These are phyloP conservation scores for Crambe crambe DNA, from an alignment of 37 sponge, comb jelly and placozoan genomes.

Conservation along the genomic window DNA sequence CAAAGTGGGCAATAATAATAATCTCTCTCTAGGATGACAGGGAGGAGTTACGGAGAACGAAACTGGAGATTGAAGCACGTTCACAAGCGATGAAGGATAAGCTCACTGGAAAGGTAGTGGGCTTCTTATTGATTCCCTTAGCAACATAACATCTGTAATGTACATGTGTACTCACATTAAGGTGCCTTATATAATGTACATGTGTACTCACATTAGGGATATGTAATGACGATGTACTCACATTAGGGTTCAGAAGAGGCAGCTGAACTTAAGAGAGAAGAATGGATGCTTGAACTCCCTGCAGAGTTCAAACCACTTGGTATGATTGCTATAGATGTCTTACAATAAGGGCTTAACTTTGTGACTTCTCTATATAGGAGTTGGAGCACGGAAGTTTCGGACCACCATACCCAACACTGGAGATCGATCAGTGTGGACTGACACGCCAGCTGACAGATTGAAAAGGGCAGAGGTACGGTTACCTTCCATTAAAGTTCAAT, in stretches of 20 bases:
- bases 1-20: too few relatives aligned
- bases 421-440: slow-evolving; percentile 87
- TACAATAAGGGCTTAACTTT: background rate
- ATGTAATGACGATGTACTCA: background rate
- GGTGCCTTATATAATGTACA: background rate
- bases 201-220: background rate
- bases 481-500: too few relatives aligned
- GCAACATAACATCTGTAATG: background rate
- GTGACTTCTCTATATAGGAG: slow-evolving; percentile 26
- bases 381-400: slow-evolving; percentile 81
- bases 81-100: slow-evolving; percentile 63
- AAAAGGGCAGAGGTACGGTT: slow-evolving; percentile 40
- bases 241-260: slow-evolving; percentile 16
- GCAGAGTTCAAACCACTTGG: slow-evolving; percentile 58
- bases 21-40: too few relatives aligned
- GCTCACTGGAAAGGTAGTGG: slow-evolving; percentile 41
- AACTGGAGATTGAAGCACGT: slow-evolving; percentile 54
- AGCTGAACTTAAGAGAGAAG: slow-evolving; percentile 51
- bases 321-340: too few relatives aligned
- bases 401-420: slow-evolving; percentile 40
- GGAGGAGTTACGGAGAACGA: slow-evolving; percentile 21
- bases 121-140: too few relatives aligned
- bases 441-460: slow-evolving; percentile 65
- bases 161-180: background rate
- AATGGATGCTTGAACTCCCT: slow-evolving; percentile 85